Evolutionary conservation across 92 coral and sea anemone species (phyloP).

Genomic region (Palythoa caribaeorum): DNA sequence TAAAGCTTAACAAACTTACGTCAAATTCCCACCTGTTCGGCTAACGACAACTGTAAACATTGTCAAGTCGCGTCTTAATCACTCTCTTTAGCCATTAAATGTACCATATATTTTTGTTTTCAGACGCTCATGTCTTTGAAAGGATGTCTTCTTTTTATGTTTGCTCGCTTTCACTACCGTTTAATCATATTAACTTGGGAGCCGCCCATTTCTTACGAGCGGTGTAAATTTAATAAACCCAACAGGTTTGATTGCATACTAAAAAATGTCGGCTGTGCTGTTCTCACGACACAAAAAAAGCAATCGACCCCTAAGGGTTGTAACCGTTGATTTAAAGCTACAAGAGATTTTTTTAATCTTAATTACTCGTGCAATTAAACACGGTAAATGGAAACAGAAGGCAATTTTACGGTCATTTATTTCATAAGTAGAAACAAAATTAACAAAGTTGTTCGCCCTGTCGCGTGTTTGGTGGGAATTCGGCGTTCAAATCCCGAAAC

Average conservation of each 20-base stretch:
- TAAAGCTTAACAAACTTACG: neutral
- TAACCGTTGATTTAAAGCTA: neutral
- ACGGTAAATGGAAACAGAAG: neutral
- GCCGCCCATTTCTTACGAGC: neutral
- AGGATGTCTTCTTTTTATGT: neutral
- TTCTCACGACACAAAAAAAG: neutral
- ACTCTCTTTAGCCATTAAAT: neutral
- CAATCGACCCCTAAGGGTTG: neutral
- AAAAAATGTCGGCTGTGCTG: neutral
- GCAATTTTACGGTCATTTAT: slow-evolving; percentile 25
- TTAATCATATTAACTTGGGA: neutral
- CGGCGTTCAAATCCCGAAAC: neutral
- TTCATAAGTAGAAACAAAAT: slow-evolving; percentile 5
- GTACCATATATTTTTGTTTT: neutral
- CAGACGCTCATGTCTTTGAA: neutral
- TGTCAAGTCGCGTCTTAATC: neutral
- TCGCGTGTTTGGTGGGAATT: neutral
- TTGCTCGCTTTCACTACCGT: neutral
- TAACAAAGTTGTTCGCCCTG: neutral
- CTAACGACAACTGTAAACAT: neutral
- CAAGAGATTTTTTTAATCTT: neutral
- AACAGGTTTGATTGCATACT: neutral
- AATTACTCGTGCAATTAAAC: neutral
- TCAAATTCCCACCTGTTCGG: neutral
- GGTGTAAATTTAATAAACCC: neutral